These are phyloP conservation scores for Drosophila lutescens DNA, from an alignment of 2,888 invertebrate species.

Conservation along the genomic window DNA sequence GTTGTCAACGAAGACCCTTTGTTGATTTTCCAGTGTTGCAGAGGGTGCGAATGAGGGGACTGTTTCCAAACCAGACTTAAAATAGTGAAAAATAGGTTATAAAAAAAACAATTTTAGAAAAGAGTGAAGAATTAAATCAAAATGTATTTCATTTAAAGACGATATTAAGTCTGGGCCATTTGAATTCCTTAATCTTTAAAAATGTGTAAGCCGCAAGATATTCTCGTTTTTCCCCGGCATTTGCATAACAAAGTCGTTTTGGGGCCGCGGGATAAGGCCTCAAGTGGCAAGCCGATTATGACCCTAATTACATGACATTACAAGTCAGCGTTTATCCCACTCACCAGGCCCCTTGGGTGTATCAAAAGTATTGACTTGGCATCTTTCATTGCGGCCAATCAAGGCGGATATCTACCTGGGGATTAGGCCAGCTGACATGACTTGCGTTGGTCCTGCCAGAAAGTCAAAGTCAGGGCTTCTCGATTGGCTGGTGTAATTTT, in stretches of 20 bases:
- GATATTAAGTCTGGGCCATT: not conserved
- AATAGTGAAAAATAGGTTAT: not conserved
- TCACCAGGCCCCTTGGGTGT: conserved; percentile 22
- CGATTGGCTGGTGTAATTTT: conserved; percentile 67
- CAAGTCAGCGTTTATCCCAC: conserved; percentile 72
- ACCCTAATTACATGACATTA: conserved; percentile 83
- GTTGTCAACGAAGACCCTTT: conserved; percentile 44
- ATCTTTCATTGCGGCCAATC: conserved; percentile 54
- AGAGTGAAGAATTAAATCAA: too few relatives aligned
- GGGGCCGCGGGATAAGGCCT: conserved; percentile 53
- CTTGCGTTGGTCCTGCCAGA: conserved; percentile 49
- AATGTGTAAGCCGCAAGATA: conserved; percentile 4
- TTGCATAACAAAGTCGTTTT: conserved; percentile 75
- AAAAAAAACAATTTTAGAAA: not conserved
- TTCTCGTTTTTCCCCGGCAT: conserved; percentile 36
- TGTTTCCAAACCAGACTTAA: not conserved
- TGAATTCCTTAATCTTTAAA: not conserved
- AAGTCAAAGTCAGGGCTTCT: conserved; percentile 41
- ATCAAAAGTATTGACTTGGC: conserved; percentile 69
- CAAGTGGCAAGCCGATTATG: conserved; percentile 82
- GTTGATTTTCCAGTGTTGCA: conserved; percentile 1
- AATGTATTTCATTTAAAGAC: not conserved
- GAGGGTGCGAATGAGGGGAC: not conserved
- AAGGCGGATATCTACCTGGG: conserved; percentile 75
- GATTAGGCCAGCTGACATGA: conserved; percentile 83